These are phyloP conservation scores for Desmophyllum pertusum DNA, from an alignment of 92 coral and sea anemone species.

Conservation along the genomic window DNA sequence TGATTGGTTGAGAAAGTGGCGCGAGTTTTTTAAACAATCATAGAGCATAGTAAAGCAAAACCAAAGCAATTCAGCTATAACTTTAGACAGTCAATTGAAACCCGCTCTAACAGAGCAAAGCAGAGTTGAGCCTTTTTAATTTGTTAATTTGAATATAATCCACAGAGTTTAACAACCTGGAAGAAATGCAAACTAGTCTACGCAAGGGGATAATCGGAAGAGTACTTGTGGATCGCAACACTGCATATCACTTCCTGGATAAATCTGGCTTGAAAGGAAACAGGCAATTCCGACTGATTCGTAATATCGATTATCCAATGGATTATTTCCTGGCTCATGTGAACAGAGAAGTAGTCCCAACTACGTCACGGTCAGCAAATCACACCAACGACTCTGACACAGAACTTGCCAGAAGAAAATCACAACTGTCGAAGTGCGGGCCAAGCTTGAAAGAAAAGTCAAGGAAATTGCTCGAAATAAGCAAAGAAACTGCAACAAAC, in stretches of 20 bases:
- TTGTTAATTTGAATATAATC: no score
- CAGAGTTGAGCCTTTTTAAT: no score
- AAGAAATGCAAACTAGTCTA: conserved; percentile 22
- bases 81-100: no score
- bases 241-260: conserved; percentile 41
- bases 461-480: background rate
- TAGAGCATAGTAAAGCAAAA: no score
- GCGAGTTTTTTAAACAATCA: no score
- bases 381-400: background rate
- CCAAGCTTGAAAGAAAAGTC: background rate
- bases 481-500: conserved; percentile 1
- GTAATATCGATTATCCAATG: conserved; percentile 37
- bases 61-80: no score
- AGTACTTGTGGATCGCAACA: conserved; percentile 43
- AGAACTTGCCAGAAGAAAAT: background rate
- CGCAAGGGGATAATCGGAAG: conserved; percentile 31
- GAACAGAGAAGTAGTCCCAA: background rate
- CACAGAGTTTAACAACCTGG: conserved; percentile 27
- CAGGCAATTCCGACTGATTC: conserved; percentile 33
- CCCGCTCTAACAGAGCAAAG: no score
- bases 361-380: background rate
- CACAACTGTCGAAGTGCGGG: background rate
- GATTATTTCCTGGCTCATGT: conserved; percentile 20
- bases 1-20: no score
- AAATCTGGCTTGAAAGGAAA: conserved; percentile 30